Percentiles rank a stretch among this genome's conserved stretches.
These are phyloP conservation scores for Anomalospiza imberbis DNA, from an alignment of 2,797 vertebrate species.

Conservation along the genomic window DNA sequence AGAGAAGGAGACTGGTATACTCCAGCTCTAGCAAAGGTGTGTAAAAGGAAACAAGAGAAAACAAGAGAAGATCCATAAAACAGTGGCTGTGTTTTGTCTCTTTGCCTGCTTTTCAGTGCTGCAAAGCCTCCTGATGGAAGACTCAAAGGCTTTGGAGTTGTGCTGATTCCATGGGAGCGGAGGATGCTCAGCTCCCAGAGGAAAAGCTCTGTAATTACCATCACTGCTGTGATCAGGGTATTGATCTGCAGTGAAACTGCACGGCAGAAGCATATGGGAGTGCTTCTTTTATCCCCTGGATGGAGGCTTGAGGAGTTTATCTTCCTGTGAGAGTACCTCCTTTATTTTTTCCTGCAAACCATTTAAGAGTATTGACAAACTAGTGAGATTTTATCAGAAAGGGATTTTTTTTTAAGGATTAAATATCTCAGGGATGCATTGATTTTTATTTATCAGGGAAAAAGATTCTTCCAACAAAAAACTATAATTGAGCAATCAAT, in stretches of 20 bases:
- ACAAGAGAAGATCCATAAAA: neutral
- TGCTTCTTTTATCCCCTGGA: neutral
- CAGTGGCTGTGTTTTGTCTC: neutral
- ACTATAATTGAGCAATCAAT: neutral
- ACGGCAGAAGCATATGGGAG: neutral
- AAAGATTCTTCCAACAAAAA: neutral
- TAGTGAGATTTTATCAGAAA: neutral
- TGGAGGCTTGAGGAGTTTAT: neutral
- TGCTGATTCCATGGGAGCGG: neutral
- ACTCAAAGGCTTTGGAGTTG: neutral
- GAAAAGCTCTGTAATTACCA: neutral
- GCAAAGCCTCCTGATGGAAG: neutral
- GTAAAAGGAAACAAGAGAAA: neutral
- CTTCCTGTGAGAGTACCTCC: neutral
- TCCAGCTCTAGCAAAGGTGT: neutral
- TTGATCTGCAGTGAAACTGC: constrained; percentile 20
- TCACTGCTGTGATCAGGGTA: neutral
- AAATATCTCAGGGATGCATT: neutral
- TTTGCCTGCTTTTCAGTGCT: neutral
- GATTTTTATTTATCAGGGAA: neutral
- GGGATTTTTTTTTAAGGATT: neutral
- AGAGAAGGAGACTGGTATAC: neutral
- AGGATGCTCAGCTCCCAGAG: neutral
- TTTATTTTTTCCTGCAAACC: neutral
- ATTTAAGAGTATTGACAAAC: neutral